Evolutionary conservation across 2,113 vertebrate genomes (phyloP).

Genomic region (Leptosomus discolor): DNA sequence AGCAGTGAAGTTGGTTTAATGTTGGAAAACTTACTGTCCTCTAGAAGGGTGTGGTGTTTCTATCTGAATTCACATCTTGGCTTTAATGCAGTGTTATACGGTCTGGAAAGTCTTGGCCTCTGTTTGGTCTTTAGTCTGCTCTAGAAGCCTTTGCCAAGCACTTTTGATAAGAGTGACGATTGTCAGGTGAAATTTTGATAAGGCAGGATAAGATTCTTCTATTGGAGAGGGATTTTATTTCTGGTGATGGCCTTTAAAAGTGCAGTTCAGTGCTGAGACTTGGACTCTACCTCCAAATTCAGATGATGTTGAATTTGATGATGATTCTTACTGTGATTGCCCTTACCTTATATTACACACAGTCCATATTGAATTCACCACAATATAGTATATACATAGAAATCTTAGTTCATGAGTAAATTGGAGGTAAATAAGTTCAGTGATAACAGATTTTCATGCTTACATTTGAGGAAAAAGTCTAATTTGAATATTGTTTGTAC

Average conservation of each 20-base stretch:
- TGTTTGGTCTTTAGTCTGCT: neutral
- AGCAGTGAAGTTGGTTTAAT: neutral
- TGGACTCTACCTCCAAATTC: neutral
- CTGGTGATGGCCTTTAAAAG: neutral
- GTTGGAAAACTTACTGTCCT: neutral
- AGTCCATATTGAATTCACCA: neutral
- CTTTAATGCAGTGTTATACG: neutral
- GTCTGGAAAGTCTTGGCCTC: neutral
- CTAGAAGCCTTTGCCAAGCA: neutral
- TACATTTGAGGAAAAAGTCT: neutral
- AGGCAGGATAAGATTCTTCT: neutral
- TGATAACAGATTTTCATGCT: neutral
- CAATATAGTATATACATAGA: neutral
- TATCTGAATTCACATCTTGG: rapidly evolving
- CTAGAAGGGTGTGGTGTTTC: neutral
- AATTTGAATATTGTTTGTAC: neutral
- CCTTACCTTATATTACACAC: neutral
- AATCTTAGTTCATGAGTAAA: neutral
- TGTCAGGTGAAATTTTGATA: neutral
- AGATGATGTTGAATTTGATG: neutral
- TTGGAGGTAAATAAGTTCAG: neutral
- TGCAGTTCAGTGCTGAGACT: neutral
- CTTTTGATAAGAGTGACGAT: neutral
- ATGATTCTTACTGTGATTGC: neutral
- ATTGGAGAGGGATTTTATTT: neutral